Evolutionary conservation across 2,888 invertebrate genomes (phyloP), one percentile per base, ranked within the genome.

Genomic region (Trachelus stipa): DNA sequence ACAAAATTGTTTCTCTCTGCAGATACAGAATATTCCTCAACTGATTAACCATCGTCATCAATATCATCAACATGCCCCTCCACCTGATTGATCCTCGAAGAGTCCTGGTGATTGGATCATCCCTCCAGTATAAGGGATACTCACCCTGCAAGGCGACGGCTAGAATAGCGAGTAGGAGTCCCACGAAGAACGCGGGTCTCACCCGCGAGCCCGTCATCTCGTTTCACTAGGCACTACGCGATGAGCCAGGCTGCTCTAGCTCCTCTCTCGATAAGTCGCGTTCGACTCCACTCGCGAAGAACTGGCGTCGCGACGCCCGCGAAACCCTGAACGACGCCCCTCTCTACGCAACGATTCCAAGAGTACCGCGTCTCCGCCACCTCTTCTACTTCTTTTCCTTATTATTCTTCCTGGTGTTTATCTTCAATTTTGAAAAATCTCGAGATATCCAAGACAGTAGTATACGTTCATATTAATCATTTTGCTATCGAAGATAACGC

Each of bases 71-170:
- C 56, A 9, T 23, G 15, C 6, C 2, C 40, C 40, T 40, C 15
- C 15, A 1, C 15, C 15, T 40, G 37, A 69, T 68, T 74, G 73
- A 35, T 73, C 34, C 68, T n/a, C 68, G 76, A 69, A 71, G 78
- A 40, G 23, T 56, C 56, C 56, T 56, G 56, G 56, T 23, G 56
- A 56, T 56, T 3, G 56, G 56, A 56, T 56, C 56, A 23, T 56
- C 56, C 56, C 56, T 56, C 23, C 56, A 56, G 56, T 56, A 56
- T 56, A 56, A 56, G 56, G 73, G 74, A 76, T 86, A 93, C 93
- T 91, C 92, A 93, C 93, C 93, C 91, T 93, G 93, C 92, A 93
- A 93, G 92, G 92, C 90, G 90, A 92, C 90, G 92, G 92, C 92
- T 92, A 93, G 92, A 89, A 93, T 92, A 88, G 92, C 87, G 87